Evolutionary conservation across 1,140 invertebrate species (phyloP), one percentile per base, ranked within the genome.

Genomic region (Phenacoccus solenopsis): DNA sequence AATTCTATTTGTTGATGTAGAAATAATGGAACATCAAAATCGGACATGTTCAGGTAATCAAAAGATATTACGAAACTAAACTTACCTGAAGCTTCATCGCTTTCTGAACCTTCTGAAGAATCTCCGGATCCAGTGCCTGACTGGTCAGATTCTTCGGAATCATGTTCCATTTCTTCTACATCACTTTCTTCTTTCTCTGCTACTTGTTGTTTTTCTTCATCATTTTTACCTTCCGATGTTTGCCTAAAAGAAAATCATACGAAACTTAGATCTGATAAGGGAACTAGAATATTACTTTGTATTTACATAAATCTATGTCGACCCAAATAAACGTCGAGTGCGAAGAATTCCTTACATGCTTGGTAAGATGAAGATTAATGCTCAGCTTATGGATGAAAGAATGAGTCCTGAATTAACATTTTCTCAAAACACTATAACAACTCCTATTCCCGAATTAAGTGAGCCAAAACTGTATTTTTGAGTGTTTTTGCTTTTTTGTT

Each of bases 1-100:
- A 97, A 89, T 79, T 96, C 94, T 76, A 78, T 75, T n/a, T 73
- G 70, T 16, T 32, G 30, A 32, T 32, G 16, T 16, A 64, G 25
- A 64, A 25, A 64, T 25, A 38, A 38, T n/a, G 2, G 25, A 64
- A 25, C 21, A 16, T 38, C n/a, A 10, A 9, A 38, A 38, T n/a
- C 32, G n/a, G 32, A 38, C n/a, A 10, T 38, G 9, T 38, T n/a
- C 9, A n/a, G 9, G 9, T 38, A 38, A 10, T 10, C 32, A 10
- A 10, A 10, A 38, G n/a, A n/a, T 38, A 38, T n/a, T 10, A 9
- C 32, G 32, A 38, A n/a, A 59, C 20, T 9, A 59, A 5, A 7
- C n/a, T 64, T 64, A 64, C 59, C 59, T 5, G 59, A 64, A 5
- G 59, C 59, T 64, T 64, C 59, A 20, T 64, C 59, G 21, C 59